Conservation (phyloP, 2,797 vertebrate genomes). For the Pelodytes ibericus region DNA sequence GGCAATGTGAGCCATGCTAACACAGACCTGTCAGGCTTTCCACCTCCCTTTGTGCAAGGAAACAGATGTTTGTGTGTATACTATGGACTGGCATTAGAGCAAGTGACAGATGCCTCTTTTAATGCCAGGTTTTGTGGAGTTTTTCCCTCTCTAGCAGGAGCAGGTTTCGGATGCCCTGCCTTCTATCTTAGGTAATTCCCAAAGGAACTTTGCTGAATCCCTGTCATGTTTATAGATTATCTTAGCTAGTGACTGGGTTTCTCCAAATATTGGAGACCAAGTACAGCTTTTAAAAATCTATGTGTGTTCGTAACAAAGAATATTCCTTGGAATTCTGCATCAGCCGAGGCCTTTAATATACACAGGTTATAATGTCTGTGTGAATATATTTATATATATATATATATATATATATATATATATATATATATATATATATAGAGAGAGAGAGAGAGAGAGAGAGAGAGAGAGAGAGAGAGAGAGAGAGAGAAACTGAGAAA, state of each 20-base stretch:
- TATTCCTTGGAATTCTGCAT: no score
- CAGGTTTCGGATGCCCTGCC: slow-evolving; percentile 88
- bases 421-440: no score
- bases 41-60: slow-evolving; percentile 85
- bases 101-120: slow-evolving; percentile 96
- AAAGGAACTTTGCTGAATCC: slow-evolving; percentile 78
- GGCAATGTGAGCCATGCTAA: slow-evolving; percentile 85
- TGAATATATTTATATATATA: no score
- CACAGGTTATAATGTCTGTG: no score
- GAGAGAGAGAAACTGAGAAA: no score
- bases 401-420: no score
- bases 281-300: no score
- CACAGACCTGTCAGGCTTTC: slow-evolving; percentile 92
- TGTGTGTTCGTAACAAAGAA: no score
- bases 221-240: slow-evolving; percentile 82
- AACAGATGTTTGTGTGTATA: slow-evolving; percentile 93
- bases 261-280: no score
- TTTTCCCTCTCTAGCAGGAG: slow-evolving; percentile 84
- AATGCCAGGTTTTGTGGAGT: slow-evolving; percentile 93
- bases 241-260: slow-evolving; percentile 71
- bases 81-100: slow-evolving; percentile 90
- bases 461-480: no score
- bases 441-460: no score
- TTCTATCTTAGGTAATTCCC: slow-evolving; percentile 90
- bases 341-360: no score